Evolutionary conservation across 37 sponge, comb jelly and placozoan genomes (phyloP).

Genomic region (Bolinopsis microptera): DNA sequence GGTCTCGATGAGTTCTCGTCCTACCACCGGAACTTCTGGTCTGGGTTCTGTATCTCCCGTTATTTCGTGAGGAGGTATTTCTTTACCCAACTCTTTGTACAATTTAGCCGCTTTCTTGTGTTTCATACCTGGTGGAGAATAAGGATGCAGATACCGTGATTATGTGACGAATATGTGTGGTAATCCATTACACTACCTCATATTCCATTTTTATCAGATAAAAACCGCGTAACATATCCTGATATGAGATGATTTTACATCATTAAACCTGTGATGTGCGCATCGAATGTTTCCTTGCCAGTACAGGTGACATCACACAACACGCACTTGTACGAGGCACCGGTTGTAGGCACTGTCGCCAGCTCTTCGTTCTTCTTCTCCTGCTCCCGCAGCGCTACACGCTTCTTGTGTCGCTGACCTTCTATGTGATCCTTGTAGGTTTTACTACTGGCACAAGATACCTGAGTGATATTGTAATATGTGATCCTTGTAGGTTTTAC

Average conservation of each 20-base stretch:
- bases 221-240: no score
- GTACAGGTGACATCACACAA: slow-evolving; percentile 88
- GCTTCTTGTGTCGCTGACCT: slow-evolving; percentile 92
- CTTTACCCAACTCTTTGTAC: slow-evolving; percentile 60
- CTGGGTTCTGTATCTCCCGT: slow-evolving; percentile 44
- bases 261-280: slow-evolving; percentile 79
- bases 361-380: slow-evolving; percentile 4
- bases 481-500: slow-evolving; percentile 83
- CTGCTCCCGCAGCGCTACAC: slow-evolving; percentile 68
- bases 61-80: slow-evolving; percentile 41
- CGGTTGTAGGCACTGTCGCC: not conserved
- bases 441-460: slow-evolving; percentile 66
- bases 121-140: slow-evolving; percentile 8
- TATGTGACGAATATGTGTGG: no score
- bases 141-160: no score
- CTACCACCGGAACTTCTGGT: slow-evolving; percentile 44
- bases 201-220: no score
- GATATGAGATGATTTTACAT: no score
- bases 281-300: slow-evolving; percentile 81
- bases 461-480: slow-evolving; percentile 64
- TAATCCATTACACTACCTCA: no score
- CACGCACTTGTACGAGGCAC: slow-evolving; percentile 73
- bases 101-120: slow-evolving; percentile 57
- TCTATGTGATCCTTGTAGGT: slow-evolving; percentile 88
- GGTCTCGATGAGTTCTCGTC: slow-evolving; percentile 42